These are phyloP conservation scores for Psammodynastes pulverulentus DNA, from an alignment of 2,113 vertebrate genomes.

Conservation along the genomic window DNA sequence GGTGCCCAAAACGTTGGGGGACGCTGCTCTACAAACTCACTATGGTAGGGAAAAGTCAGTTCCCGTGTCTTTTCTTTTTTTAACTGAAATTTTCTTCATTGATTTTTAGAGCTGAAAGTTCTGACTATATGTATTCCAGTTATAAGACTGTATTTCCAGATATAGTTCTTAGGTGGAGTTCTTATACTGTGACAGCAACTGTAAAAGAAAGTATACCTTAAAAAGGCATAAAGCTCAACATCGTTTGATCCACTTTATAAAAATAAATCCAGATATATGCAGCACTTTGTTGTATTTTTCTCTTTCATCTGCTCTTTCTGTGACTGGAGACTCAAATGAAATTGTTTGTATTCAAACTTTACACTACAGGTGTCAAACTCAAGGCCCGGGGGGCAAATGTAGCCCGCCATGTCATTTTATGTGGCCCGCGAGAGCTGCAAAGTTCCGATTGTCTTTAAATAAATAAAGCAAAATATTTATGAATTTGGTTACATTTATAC, in stretches of 20 bases:
- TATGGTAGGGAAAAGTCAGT: not conserved
- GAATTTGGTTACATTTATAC: no score
- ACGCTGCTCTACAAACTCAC: not conserved
- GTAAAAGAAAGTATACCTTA: not conserved
- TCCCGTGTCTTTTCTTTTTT: not conserved
- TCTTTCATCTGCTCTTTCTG: not conserved
- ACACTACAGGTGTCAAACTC: no score
- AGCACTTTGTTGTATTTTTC: not conserved
- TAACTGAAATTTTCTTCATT: not conserved
- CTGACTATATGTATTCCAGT: not conserved
- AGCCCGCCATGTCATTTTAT: no score
- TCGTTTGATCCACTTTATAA: not conserved
- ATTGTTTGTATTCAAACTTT: not conserved
- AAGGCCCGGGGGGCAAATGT: no score
- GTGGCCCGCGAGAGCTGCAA: no score
- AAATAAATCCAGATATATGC: not conserved
- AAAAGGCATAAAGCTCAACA: not conserved
- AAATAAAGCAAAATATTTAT: no score
- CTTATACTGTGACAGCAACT: not conserved
- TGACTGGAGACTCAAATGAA: not conserved
- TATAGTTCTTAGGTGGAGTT: not conserved
- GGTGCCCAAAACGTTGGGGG: no score
- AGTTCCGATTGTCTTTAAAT: no score
- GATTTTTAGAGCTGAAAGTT: not conserved
- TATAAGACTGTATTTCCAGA: not conserved